Base-by-base conservation (phyloP, 2,888 invertebrate species). In the Idaea biselata region DNA sequence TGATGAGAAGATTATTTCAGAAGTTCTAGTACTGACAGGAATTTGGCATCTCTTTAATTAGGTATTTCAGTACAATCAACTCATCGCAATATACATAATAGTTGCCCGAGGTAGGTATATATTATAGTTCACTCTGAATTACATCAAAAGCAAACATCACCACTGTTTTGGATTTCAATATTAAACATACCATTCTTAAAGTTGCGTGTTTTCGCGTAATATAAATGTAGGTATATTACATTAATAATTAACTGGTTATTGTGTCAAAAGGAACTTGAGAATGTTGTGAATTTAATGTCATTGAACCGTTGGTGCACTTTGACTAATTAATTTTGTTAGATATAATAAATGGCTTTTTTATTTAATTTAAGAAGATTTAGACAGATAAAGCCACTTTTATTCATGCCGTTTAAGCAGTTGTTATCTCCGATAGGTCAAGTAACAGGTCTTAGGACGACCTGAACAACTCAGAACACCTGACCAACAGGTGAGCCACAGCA, bases 131-230 rank as follows among this genome's bases (percentile, higher is more conserved):
- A 44, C 14, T 44, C 68, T 73, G 70, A 74, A 78, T 79, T 79
- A 81, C 80, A 25, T 77, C 82, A 79, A 76, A 79, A 82, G 78
- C 79, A 68, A 78, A 78, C 44, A 44, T 44, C 11, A 73, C 75
- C 79, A 70, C 76, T 76, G 73, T 77, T 78, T 73, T 78, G 73
- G 68, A 67, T 84, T 81, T 74, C 81, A 77, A 82, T 82, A 82
- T 82, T 78, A 85, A 87, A 85, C 86, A 84, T 68, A 76, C 79
- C 81, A 85, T 86, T 87, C 83, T 84, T 66, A 71, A 75, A 77
- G 80, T 81, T 81, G 74, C 76, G 76, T 76, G 78, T 71, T 72
- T 81, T 87, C 84, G 84, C 81, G 83, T 83, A 88, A 88, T 75
- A 68, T 68, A 75, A 25, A 44, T 44, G 44, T 32, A 32, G 11